Evolutionary conservation across 2,113 vertebrate species (phyloP), one percentile per base, ranked within the genome.

Genomic region (Zosterops lateralis): DNA sequence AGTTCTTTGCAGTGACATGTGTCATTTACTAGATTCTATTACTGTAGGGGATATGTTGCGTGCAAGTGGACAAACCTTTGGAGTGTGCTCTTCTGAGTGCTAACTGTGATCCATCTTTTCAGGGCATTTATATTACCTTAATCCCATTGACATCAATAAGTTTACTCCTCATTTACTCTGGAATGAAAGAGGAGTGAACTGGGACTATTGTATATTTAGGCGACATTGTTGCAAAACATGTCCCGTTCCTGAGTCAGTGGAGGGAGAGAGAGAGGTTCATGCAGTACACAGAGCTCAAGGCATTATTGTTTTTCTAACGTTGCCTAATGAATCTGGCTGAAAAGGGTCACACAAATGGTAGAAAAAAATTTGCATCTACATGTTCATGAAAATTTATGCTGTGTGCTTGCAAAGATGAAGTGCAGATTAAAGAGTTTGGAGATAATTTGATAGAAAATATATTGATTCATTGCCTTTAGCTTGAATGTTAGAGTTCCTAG

Each of bases 121-220:
- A 89, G 70, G 65, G 70, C 57, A 36, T 90, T 92, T 95, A 40
- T 88, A 86, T 70, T 92, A 67, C 72, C 62, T 92, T 91, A 93
- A 94, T 93, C 89, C 75, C 61, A 87, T 65, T 89, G 70, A 78
- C 87, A 87, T 72, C 66, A 87, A 34, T 84, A 66, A 86, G 5
- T 93, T 94, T 89, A 93, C 68, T 96, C 64, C 60, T 96, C 58
- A 38, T 80, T 93, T 93, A 88, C 38, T 81, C 76, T 32, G 66
- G 42, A n/a, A 57, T 74, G 76, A 84, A 94, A 94, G 61, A 90
- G 70, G 76, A 94, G 78, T 9, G 4, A 76, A 60, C 47, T 70
- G 60, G 64, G 34, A 70, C 56, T 77, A 32, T 64, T 92, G 79
- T 77, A 25, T 80, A 22, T 94, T 84, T 87, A 78, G 73, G 76